Evolutionary conservation across 2,797 vertebrate genomes (phyloP), one percentile per base, ranked within the genome.

Genomic region (Acipenser transmontanus): DNA sequence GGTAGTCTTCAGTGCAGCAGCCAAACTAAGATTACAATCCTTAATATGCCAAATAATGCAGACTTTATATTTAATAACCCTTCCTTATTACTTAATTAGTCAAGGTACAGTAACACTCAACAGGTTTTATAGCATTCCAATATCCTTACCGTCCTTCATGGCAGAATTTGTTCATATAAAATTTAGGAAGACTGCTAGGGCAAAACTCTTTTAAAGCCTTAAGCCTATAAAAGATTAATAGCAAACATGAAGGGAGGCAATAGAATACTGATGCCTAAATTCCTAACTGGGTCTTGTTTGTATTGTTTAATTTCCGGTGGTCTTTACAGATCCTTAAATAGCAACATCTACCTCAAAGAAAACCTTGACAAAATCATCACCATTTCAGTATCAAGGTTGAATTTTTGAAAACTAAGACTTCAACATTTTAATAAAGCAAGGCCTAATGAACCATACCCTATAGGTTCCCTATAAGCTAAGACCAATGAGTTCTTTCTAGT

Each of bases 201-300:
- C 50, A 47, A 69, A 61, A 61, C 34, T 6, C 49, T 61, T 66
- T 62, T 34, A 69, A 70, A 70, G 64, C 47, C 64, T 66, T 50
- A 11, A 47, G n/a, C 51, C 66, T 70, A 66, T 66, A 66, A 70
- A 66, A 70, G n/a, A 66, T 66, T 57, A 48, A 70, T 62, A 59
- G 47, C 13, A 62, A 66, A 66, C 50, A 20, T 56, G 57, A 69
- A 62, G 61, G 50, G 47, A 66, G 62, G 14, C 59, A 48, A 9
- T 9, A 6, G 47, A 62, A 59, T 62, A 57, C 13, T 50, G 60
- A 56, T 62, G 68, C 12, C 17, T 10, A 8, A 13, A 49, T 50
- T 61, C 20, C 63, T 20, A 13, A 50, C 10, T 47, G 13, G 47
- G 13, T 20, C 56, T 52, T 56, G 10, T 63, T 20, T 63, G 49